phyloP scores from a whole-genome alignment of 1,140 invertebrate species.

The Bathynomus jamesi region DNA sequence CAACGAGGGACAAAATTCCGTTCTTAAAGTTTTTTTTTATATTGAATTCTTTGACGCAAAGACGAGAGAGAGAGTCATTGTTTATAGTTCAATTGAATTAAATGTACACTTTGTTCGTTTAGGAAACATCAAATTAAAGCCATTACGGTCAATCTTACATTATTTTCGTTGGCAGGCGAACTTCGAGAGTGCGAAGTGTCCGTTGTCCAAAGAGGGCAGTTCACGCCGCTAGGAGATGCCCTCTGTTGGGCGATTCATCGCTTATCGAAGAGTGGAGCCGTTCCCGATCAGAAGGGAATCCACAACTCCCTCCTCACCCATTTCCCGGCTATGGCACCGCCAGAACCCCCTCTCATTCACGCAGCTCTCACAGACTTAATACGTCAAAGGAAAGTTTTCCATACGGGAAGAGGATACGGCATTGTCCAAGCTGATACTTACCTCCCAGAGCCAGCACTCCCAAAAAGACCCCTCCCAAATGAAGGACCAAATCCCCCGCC shows the following conservation, averaged over 20 bases:
- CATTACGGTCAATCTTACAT: not conserved
- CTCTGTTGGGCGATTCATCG: constrained; percentile 31
- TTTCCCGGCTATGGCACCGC: constrained; percentile 20
- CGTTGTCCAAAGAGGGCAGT: constrained; percentile 28
- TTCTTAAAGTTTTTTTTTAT: too few species aligned
- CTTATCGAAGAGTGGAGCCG: constrained; percentile 12
- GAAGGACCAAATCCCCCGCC: not conserved
- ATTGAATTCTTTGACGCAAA: too few species aligned
- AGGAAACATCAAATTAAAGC: too few species aligned
- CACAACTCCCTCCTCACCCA: constrained; percentile 5
- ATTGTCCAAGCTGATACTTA: constrained; percentile 30
- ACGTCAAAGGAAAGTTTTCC: constrained; percentile 32
- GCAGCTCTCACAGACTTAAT: constrained; percentile 35
- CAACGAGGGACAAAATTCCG: too few species aligned
- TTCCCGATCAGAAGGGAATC: constrained; percentile 16
- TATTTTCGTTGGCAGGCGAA: not conserved
- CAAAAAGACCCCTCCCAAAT: not conserved
- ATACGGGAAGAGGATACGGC: constrained; percentile 25
- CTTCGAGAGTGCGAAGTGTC: not conserved
- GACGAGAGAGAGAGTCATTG: not conserved
- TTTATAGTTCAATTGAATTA: not conserved
- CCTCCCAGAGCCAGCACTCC: not conserved
- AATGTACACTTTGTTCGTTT: too few species aligned
- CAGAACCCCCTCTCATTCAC: constrained; percentile 27
- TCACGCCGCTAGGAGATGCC: constrained; percentile 31